Conservation (phyloP, 2,113 vertebrate species). For the Poicephalus gulielmi region DNA sequence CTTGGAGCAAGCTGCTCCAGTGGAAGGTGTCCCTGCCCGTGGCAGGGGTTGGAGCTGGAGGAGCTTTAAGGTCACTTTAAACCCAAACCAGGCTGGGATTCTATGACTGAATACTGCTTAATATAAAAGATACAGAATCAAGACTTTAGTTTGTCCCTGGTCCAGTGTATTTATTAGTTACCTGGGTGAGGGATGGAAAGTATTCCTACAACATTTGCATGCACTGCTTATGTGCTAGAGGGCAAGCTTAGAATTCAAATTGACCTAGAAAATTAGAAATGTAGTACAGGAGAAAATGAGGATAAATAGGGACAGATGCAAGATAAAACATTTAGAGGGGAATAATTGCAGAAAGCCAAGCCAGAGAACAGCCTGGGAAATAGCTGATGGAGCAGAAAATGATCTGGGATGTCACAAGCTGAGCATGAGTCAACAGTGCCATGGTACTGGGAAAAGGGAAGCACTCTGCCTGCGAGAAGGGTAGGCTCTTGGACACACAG, state of each 20-base stretch:
- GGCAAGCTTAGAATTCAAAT: not conserved
- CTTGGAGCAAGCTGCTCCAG: not conserved
- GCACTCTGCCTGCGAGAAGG: not conserved
- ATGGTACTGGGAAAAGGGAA: constrained; percentile 11
- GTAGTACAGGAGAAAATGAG: not conserved
- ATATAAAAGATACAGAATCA: not conserved
- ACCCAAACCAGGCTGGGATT: not conserved
- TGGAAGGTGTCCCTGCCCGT: not conserved
- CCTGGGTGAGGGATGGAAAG: not conserved
- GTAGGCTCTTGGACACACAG: not conserved
- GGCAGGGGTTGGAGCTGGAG: not conserved
- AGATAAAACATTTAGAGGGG: not conserved
- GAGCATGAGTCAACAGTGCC: constrained; percentile 26
- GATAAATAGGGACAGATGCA: not conserved
- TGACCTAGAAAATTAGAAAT: not conserved
- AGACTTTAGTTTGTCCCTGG: not conserved
- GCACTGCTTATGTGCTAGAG: not conserved
- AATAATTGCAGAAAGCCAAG: not conserved
- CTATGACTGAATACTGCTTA: not conserved
- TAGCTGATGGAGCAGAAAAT: constrained; percentile 25
- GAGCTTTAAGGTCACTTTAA: not conserved
- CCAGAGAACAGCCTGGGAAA: not conserved
- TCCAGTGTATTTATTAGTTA: not conserved
- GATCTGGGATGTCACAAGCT: constrained; percentile 31
- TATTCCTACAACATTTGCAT: not conserved